Conservation (phyloP, 2,797 vertebrate species). For the Monodelphis domestica region DNA sequence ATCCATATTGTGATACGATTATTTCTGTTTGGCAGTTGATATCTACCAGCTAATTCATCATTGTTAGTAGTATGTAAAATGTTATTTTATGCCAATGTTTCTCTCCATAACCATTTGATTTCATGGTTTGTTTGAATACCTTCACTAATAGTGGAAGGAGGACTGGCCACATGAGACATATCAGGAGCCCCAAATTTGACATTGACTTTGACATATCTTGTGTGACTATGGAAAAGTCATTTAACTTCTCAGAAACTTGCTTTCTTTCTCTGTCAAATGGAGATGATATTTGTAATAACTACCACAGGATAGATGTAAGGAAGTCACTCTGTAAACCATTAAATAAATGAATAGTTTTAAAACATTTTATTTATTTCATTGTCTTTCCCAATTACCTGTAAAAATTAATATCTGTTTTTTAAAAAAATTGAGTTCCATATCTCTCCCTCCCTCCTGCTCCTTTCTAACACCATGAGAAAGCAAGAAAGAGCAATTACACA, state of each 20-base stretch:
- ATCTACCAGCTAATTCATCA: background rate
- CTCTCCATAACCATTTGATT: background rate
- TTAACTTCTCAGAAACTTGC: background rate
- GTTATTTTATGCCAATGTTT: background rate
- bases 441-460: background rate
- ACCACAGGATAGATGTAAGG: background rate
- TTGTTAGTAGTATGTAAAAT: background rate
- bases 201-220: background rate
- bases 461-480: background rate
- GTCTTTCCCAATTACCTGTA: background rate
- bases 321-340: background rate
- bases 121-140: background rate
- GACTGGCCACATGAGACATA: background rate
- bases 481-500: background rate
- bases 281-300: background rate
- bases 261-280: background rate
- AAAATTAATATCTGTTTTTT: background rate
- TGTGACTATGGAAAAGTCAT: background rate
- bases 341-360: background rate
- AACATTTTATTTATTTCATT: background rate
- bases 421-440: background rate
- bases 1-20: background rate
- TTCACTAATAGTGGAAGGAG: background rate
- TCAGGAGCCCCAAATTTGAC: background rate
- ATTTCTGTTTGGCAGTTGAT: background rate